Evolutionary conservation across 1,140 invertebrate genomes (phyloP), one percentile per base, ranked within the genome.

Genomic region (Cecropterus lyciades): DNA sequence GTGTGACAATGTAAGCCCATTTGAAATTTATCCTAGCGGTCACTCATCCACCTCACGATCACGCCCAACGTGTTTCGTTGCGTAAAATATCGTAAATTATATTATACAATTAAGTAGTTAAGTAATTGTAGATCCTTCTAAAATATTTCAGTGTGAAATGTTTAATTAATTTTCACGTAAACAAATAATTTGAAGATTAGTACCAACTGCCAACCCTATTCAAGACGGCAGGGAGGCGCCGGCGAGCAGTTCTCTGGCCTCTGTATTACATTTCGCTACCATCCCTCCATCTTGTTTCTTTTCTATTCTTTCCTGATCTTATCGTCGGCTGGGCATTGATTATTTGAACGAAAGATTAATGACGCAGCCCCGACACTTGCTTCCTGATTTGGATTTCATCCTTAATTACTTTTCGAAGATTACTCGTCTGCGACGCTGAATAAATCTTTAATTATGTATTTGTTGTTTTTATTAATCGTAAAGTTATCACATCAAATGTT

Each of bases 321-420:
- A 51, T 62, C 57, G 46, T 49, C 16, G 45, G 53, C 16, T 56
- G 53, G 16, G 14, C 37, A 49, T 62, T 62, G 57, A 62, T 62
- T 56, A 56, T 43, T 45, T 40, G 15, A 62, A 51, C 46, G 30
- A 16, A 60, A 60, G 57, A 62, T 62, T 62, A 62, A 62, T 62
- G 57, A 49, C 11, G n/a, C 7, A 40, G 27, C 33, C 30, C 46
- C 57, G 53, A 56, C 33, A 56, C 53, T 56, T 56, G 16, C 53
- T 55, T 55, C 42, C 15, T 11, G 52, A 55, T 55, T 55, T 42
- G 9, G 52, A 6, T 9, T 42, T 33, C 33, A 16, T 11, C 16
- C 16, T 55, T 55, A 55, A 55, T 55, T 55, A 42, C n/a, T 16
- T 45, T 45, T 15, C 8, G 8, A 43, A 45, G 42, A 16, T 45